Evolutionary conservation across 2,888 invertebrate species (phyloP).

Genomic region (Stenolophus ochropezus): DNA sequence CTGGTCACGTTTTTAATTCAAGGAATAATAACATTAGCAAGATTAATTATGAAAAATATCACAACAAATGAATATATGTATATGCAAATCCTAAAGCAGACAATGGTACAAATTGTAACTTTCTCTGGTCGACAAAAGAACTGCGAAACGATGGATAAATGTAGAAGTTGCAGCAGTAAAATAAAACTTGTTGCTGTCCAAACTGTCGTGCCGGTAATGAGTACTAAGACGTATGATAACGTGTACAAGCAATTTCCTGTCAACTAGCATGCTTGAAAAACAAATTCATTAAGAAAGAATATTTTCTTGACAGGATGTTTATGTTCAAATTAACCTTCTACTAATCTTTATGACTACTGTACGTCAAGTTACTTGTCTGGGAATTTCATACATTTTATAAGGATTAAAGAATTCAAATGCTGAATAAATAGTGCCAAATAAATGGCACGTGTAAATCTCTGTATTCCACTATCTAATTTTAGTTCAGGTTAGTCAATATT

Average conservation of each 20-base stretch:
- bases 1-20: neutral
- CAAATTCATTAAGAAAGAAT: neutral
- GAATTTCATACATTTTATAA: neutral
- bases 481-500: neutral
- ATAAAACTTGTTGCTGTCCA: too few relatives aligned
- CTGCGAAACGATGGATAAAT: too few relatives aligned
- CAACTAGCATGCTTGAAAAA: neutral
- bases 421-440: slow-evolving; percentile 7
- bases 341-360: neutral
- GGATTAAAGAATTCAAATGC: neutral
- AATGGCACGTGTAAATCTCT: neutral
- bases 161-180: too few relatives aligned
- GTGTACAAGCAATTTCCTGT: neutral
- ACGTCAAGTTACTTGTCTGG: neutral
- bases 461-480: neutral
- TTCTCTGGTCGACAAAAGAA: too few relatives aligned
- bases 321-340: neutral
- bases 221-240: too few relatives aligned
- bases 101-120: too few relatives aligned
- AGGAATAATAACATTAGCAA: neutral
- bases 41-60: neutral
- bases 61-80: neutral
- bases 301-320: neutral
- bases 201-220: too few relatives aligned
- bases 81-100: too few relatives aligned